Evolutionary conservation across 2,888 invertebrate genomes (phyloP).

Genomic region (Leptura quadrifasciata): DNA sequence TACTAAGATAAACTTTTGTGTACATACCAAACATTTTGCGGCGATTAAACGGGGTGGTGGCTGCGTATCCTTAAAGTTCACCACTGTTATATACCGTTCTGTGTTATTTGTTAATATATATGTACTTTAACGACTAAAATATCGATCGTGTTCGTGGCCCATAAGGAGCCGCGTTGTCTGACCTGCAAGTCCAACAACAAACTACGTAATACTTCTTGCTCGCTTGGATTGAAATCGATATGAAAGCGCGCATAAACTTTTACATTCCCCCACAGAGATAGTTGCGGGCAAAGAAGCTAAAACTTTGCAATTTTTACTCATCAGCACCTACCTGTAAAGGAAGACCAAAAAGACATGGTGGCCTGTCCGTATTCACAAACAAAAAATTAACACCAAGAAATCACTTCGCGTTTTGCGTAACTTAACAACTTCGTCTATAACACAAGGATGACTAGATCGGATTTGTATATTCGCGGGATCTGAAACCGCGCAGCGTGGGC

Average conservation of each 20-base stretch:
- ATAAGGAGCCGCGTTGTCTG: conserved; percentile 49
- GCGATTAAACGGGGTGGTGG: background rate
- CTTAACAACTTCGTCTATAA: conserved; percentile 8
- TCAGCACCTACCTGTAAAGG: conserved; percentile 54
- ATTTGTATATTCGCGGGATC: conserved; percentile 41
- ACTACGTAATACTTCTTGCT: conserved; percentile 40
- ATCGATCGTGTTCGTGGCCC: conserved; percentile 42
- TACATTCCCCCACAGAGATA: conserved; percentile 20
- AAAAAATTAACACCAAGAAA: background rate
- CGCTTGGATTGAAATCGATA: conserved; percentile 36
- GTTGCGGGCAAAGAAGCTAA: background rate
- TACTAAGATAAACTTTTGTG: no score
- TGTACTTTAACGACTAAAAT: background rate
- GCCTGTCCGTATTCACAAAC: background rate
- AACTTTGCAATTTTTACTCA: background rate
- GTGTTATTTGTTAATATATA: background rate
- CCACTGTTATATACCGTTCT: background rate
- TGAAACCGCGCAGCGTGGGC: background rate
- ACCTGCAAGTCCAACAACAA: conserved; percentile 43
- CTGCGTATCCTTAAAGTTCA: background rate
- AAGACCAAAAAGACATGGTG: conserved; percentile 57
- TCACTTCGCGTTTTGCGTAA: conserved; percentile 19
- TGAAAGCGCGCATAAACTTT: conserved; percentile 10
- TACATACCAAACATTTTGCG: conserved; percentile 37
- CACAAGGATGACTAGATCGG: conserved; percentile 43